Evolutionary conservation across 1,140 invertebrate genomes (phyloP).

Genomic region (Halotydeus destructor): DNA sequence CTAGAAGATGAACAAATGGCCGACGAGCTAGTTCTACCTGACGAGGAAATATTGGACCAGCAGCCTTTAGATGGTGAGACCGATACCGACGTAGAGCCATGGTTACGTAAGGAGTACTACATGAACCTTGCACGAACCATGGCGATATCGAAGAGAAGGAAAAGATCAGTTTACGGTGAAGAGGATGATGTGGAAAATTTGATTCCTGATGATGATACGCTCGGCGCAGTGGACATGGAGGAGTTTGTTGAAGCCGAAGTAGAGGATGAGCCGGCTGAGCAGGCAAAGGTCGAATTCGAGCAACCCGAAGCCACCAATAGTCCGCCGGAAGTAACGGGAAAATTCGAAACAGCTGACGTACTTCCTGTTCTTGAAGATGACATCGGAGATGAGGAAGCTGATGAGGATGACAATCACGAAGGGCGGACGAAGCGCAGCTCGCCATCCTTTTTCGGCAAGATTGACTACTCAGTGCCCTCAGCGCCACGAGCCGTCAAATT

Average conservation of each 20-base stretch:
- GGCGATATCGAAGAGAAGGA: background rate
- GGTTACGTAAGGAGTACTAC: slow-evolving; percentile 1
- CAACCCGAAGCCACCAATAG: background rate
- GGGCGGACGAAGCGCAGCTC: background rate
- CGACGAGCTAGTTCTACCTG: no score
- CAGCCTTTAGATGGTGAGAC: no score
- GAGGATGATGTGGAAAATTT: slow-evolving; percentile 8
- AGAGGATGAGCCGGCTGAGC: background rate
- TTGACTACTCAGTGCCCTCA: background rate
- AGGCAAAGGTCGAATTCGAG: background rate
- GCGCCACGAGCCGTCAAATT: background rate
- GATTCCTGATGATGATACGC: slow-evolving; percentile 10
- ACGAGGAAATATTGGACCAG: no score
- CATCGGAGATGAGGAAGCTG: background rate
- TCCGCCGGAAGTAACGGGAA: background rate
- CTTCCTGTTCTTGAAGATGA: background rate
- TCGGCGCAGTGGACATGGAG: background rate
- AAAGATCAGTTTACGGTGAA: no score
- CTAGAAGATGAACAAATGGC: no score
- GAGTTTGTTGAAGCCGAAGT: background rate
- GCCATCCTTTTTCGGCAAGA: background rate
- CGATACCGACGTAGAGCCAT: background rate
- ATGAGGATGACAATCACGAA: background rate
- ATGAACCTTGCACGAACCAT: background rate
- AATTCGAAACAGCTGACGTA: background rate